These are phyloP conservation scores for Lochmaea crataegi DNA, from an alignment of 2,888 invertebrate genomes.

Conservation along the genomic window DNA sequence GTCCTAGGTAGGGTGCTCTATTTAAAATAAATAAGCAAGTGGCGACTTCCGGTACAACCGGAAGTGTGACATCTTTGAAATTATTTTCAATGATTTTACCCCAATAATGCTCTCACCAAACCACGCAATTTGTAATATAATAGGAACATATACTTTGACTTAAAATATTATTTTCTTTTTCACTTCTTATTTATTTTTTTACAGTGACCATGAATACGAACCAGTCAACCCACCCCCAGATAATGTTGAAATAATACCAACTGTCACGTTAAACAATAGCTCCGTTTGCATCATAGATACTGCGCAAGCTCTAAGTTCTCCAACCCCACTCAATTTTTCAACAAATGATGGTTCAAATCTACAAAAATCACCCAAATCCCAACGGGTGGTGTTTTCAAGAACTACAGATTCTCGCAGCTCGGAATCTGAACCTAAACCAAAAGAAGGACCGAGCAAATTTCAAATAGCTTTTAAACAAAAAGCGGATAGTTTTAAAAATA, in stretches of 20 bases:
- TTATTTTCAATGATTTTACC: no score
- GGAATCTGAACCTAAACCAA: conserved; percentile 27
- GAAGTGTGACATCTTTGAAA: no score
- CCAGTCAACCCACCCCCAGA: conserved; percentile 81
- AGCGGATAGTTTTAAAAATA: conserved; percentile 74
- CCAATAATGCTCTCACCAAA: no score
- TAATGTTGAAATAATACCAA: conserved; percentile 50
- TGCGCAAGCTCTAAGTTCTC: conserved; percentile 63
- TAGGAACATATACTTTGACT: no score
- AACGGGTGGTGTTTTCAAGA: conserved; percentile 14
- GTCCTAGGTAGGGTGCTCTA: no score
- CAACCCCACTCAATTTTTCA: conserved; percentile 14
- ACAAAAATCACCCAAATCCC: conserved; percentile 19
- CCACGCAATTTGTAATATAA: no score
- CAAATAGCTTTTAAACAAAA: conserved; percentile 50
- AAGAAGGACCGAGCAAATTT: conserved; percentile 41
- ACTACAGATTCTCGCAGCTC: conserved; percentile 38
- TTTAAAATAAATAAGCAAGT: no score
- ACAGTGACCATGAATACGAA: conserved; percentile 94
- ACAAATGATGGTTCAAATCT: background rate
- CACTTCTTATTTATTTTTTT: conserved; percentile 57
- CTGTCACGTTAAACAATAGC: conserved; percentile 28
- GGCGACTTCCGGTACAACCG: no score
- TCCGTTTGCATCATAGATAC: conserved; percentile 68
- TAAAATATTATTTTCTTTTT: background rate